A percentile compares a stretch with the other conserved stretches of the same genome.
Conservation (phyloP, 1,140 invertebrate genomes). For the Pseudachorutes palmiensis region DNA sequence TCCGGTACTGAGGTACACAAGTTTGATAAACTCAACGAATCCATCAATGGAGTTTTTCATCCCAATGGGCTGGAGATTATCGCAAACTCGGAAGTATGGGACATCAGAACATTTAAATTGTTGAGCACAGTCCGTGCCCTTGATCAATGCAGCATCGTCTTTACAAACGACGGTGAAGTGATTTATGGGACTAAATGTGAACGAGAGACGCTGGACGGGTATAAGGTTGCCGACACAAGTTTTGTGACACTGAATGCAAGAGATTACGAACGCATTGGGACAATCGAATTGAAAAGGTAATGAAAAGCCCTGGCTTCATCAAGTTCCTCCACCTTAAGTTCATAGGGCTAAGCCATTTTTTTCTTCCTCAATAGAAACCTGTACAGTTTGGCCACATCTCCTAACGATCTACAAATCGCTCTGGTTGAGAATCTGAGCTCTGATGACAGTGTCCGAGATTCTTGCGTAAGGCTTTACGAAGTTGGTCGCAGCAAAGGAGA, state of each 20-base stretch:
- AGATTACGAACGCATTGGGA: conserved; percentile 89
- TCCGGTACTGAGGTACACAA: conserved; percentile 84
- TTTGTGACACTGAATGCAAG: conserved; percentile 89
- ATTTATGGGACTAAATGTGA: conserved; percentile 45
- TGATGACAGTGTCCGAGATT: conserved; percentile 67
- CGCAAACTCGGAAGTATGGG: conserved; percentile 90
- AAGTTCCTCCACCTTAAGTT: conserved; percentile 52
- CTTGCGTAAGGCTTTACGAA: conserved; percentile 72
- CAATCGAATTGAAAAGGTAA: conserved; percentile 70
- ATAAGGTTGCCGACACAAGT: conserved; percentile 16
- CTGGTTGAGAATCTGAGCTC: conserved; percentile 72
- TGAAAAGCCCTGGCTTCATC: conserved; percentile 54
- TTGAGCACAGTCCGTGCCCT: conserved; percentile 84
- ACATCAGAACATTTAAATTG: conserved; percentile 87
- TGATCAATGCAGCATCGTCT: conserved; percentile 65
- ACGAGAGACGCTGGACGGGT: conserved; percentile 19
- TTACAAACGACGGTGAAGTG: conserved; percentile 50
- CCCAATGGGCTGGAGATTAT: conserved; percentile 90
- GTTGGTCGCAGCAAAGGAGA: conserved; percentile 62
- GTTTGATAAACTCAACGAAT: conserved; percentile 94
- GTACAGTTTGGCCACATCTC: conserved; percentile 24
- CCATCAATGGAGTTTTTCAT: conserved; percentile 91
- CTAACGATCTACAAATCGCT: conserved; percentile 54
- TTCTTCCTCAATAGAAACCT: conserved; percentile 14
- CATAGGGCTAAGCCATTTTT: not conserved